Percentiles rank a stretch among this genome's conserved stretches.
Conservation (phyloP, 2,797 vertebrate genomes). For the Danio choprae region DNA sequence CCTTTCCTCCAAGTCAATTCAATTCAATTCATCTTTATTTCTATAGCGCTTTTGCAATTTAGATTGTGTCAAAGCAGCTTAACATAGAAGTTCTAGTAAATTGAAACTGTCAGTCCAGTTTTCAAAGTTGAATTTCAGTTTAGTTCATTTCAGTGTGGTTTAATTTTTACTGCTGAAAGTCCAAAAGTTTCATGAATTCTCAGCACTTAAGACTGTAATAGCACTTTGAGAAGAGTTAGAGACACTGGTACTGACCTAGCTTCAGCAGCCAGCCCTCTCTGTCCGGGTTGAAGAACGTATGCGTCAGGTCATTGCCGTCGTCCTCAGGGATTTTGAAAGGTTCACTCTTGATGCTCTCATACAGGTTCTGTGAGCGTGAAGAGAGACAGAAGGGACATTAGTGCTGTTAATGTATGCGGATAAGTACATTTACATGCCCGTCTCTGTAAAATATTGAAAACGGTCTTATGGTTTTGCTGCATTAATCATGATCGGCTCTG, state of each 20-base stretch:
- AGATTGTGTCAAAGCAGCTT: too few species aligned
- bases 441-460: slow-evolving; percentile 35
- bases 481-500: slow-evolving; percentile 48
- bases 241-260: slow-evolving; percentile 80
- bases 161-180: too few species aligned
- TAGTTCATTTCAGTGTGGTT: too few species aligned
- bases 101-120: too few species aligned
- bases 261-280: slow-evolving; percentile 95
- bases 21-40: too few species aligned
- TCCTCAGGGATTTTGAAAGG: slow-evolving; percentile 97
- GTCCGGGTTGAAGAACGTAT: slow-evolving; percentile 97
- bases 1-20: too few species aligned
- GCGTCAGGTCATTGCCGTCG: slow-evolving; percentile 96
- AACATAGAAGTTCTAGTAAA: too few species aligned
- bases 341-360: slow-evolving; percentile 92
- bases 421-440: slow-evolving; percentile 11
- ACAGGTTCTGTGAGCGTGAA: slow-evolving; percentile 80
- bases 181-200: too few species aligned
- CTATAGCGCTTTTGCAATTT: too few species aligned
- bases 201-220: too few species aligned
- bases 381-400: slow-evolving; percentile 2
- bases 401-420: slow-evolving; percentile 25
- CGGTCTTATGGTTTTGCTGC: slow-evolving; percentile 22
- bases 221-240: too few species aligned
- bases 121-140: too few species aligned